Percentiles rank a stretch among this genome's conserved stretches.
These are phyloP conservation scores for Neoniphon sammara DNA, from an alignment of 2,797 vertebrate genomes.

Conservation along the genomic window DNA sequence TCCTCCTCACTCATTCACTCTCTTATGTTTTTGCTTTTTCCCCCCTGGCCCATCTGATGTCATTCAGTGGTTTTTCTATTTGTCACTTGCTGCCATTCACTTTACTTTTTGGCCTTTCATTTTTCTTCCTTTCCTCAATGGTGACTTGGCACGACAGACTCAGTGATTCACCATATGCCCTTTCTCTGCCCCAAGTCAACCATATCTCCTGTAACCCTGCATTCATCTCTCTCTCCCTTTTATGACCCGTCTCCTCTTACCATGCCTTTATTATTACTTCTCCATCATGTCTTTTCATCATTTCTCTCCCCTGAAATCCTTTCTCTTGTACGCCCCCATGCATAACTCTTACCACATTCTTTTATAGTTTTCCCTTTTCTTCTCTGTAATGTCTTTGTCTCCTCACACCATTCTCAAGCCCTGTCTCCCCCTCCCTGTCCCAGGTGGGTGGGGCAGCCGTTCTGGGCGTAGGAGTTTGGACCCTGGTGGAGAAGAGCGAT, in stretches of 20 bases:
- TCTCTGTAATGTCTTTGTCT: background rate
- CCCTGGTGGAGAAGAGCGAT: slow-evolving; percentile 87
- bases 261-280: background rate
- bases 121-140: slow-evolving; percentile 13
- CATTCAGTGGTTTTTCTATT: slow-evolving; percentile 23
- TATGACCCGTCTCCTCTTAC: slow-evolving; percentile 6
- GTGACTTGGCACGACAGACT: slow-evolving; percentile 3
- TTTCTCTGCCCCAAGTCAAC: slow-evolving; percentile 2
- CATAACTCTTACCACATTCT: background rate
- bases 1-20: slow-evolving; percentile 2
- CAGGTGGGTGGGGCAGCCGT: slow-evolving; percentile 87
- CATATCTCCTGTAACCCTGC: no score
- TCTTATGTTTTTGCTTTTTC: background rate
- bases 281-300: background rate
- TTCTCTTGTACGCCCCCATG: background rate
- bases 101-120: background rate
- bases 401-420: background rate
- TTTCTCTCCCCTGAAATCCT: background rate
- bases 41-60: slow-evolving; percentile 21
- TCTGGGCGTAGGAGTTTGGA: slow-evolving; percentile 89
- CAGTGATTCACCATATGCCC: background rate
- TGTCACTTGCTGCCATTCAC: slow-evolving; percentile 27
- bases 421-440: slow-evolving; percentile 13
- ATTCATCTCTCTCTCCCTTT: slow-evolving; percentile 6
- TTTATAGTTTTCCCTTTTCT: background rate